phyloP scores from a whole-genome alignment of 2,113 vertebrate species.

The Notothenia coriiceps region DNA sequence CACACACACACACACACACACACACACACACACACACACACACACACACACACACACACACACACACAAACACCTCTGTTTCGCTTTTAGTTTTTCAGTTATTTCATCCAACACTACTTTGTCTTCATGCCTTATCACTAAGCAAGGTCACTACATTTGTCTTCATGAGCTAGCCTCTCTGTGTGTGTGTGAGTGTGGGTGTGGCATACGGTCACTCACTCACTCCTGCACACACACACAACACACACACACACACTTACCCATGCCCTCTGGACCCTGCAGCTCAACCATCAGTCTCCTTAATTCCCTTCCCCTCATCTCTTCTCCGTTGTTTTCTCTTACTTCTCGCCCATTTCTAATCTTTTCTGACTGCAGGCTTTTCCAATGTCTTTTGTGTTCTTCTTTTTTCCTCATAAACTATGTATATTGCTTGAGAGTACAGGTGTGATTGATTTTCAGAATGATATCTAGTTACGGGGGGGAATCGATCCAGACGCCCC shows the following conservation, averaged over 20 bases:
- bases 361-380: constrained; percentile 58
- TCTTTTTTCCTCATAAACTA: constrained; percentile 51
- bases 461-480: constrained; percentile 66
- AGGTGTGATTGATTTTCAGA: constrained; percentile 65
- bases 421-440: constrained; percentile 30
- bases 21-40: constrained; percentile 28
- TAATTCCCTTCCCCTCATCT: constrained; percentile 67
- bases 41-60: constrained; percentile 23
- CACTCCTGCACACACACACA: constrained; percentile 11
- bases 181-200: constrained; percentile 34
- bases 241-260: constrained; percentile 26
- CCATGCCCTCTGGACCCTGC: constrained; percentile 61
- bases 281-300: constrained; percentile 73
- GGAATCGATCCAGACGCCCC: constrained; percentile 53
- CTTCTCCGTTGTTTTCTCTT: background rate
- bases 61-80: constrained; percentile 27
- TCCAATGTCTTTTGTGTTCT: background rate
- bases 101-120: constrained; percentile 74
- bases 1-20: constrained; percentile 24
- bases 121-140: constrained; percentile 79
- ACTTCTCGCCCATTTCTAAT: constrained; percentile 65
- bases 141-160: constrained; percentile 82
- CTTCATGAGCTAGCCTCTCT: constrained; percentile 73
- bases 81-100: constrained; percentile 60
- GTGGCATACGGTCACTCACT: constrained; percentile 27